Evolutionary conservation across 1,140 invertebrate species (phyloP).

Genomic region (Drosophila albomicans): DNA sequence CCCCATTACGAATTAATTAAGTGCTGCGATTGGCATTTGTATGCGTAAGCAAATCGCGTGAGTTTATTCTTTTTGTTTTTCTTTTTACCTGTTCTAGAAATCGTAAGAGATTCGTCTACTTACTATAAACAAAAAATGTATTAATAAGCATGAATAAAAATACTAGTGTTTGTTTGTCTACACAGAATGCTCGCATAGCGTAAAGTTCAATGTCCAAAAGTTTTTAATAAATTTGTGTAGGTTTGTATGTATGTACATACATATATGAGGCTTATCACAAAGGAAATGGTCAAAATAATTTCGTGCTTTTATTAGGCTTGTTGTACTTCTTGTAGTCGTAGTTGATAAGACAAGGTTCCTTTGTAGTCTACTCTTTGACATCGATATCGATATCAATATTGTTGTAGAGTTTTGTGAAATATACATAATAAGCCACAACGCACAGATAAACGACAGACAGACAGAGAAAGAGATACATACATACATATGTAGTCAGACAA

Average conservation of each 20-base stretch:
- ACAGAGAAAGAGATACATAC: neutral
- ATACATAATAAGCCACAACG: neutral
- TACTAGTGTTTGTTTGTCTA: constrained; percentile 2
- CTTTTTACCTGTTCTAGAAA: constrained; percentile 17
- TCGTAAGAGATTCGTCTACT: neutral
- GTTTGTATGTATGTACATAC: neutral
- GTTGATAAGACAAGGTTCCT: constrained; percentile 28
- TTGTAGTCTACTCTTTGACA: neutral
- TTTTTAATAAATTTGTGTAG: constrained; percentile 4
- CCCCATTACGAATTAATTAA: constrained; percentile 29
- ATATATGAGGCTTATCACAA: constrained; percentile 37
- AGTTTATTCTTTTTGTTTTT: neutral
- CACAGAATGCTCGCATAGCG: constrained; percentile 16
- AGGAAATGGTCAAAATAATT: constrained; percentile 39
- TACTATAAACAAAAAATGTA: neutral
- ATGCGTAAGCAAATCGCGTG: constrained; percentile 13
- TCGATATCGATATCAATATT: constrained; percentile 7
- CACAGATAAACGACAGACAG: constrained; percentile 9
- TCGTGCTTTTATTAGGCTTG: constrained; percentile 18
- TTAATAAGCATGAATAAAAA: constrained; percentile 14
- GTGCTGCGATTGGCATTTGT: constrained; percentile 1
- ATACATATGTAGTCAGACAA: constrained; percentile 14
- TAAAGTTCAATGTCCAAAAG: constrained; percentile 56
- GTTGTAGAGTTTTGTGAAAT: neutral
- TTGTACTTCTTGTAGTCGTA: constrained; percentile 21